Base-by-base conservation (phyloP, 2,113 vertebrate species). In the Microcebus tavaratra region DNA sequence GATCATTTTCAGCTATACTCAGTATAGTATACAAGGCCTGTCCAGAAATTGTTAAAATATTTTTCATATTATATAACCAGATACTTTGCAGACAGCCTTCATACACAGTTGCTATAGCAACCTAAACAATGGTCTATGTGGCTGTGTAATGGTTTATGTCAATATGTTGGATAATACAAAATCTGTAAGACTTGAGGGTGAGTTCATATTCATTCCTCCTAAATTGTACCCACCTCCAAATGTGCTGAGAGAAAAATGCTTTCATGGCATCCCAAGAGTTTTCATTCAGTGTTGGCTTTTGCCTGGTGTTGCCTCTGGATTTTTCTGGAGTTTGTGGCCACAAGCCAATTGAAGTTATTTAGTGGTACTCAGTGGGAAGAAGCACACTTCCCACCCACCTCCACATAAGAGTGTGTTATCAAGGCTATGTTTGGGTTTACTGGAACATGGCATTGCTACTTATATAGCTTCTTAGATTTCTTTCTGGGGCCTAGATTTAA, bases 251-350 rank as follows among this genome's bases (percentile, higher is more conserved):
- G 9, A 12, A 76, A 61, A 79, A 78, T 88, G n/a, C 39, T 88
- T 79, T 67, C 48, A 14, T 94, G 21, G 7, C 57, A 83, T 29
- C 63, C 55, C 42, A 88, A 78, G 45, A 76, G 78, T 70, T 95
- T 82, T 94, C 14, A 57, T 86, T 79, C 45, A 76, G n/a, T 9
- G 50, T 67, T 96, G 59, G 80, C 57, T 92, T 95, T 96, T 57
- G 34, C 61, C 20, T 83, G 13, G 1, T 96, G 23, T 87, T 61
- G 34, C 11, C 67, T 96, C 50, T 2, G 0, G 31, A 73, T 88
- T 70, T 95, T 85, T 68, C 50, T 84, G 42, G 42, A 81, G 4
- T 63, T 48, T 81, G 50, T 63, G 73, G 7, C 31, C n/a, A 57
- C 15, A 88, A 63, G 29, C 31, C 31, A 91, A 20, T 80, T 11